These are phyloP conservation scores for Exocentrus adspersus DNA, from an alignment of 2,888 invertebrate genomes.

Conservation along the genomic window DNA sequence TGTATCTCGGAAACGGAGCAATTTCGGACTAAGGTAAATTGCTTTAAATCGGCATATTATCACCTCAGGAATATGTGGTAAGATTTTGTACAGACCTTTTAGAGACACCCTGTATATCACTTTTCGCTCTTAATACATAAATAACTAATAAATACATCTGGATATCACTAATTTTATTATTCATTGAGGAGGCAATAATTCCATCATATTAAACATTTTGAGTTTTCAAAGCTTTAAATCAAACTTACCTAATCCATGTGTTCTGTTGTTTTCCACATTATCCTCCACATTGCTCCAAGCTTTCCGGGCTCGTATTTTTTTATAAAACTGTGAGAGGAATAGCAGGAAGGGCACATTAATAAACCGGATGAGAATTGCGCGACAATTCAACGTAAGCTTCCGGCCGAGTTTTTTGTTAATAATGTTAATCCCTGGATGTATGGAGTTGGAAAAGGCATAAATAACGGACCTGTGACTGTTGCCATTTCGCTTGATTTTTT, in stretches of 20 bases:
- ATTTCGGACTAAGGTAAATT: too few relatives aligned
- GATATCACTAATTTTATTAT: too few relatives aligned
- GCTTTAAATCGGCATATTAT: too few relatives aligned
- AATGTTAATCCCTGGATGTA: constrained; percentile 10
- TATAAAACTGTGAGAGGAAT: background rate
- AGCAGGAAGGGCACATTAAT: background rate
- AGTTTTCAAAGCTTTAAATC: too few relatives aligned
- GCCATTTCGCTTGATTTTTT: background rate
- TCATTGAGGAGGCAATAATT: too few relatives aligned
- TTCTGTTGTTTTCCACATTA: background rate
- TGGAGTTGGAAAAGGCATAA: constrained; percentile 12
- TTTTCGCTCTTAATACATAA: too few relatives aligned
- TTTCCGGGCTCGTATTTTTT: background rate
- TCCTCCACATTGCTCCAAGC: background rate
- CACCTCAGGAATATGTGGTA: too few relatives aligned
- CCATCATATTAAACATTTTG: too few relatives aligned
- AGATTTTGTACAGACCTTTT: too few relatives aligned
- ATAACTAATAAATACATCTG: too few relatives aligned
- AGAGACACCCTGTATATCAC: too few relatives aligned
- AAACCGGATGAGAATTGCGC: background rate
- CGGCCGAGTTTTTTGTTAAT: constrained; percentile 1
- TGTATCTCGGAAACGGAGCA: too few relatives aligned
- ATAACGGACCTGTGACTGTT: background rate
- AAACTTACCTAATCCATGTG: background rate
- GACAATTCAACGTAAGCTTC: constrained; percentile 1